Base-by-base conservation (phyloP, 2,888 invertebrate genomes). In the Nesidiocoris tenuis region DNA sequence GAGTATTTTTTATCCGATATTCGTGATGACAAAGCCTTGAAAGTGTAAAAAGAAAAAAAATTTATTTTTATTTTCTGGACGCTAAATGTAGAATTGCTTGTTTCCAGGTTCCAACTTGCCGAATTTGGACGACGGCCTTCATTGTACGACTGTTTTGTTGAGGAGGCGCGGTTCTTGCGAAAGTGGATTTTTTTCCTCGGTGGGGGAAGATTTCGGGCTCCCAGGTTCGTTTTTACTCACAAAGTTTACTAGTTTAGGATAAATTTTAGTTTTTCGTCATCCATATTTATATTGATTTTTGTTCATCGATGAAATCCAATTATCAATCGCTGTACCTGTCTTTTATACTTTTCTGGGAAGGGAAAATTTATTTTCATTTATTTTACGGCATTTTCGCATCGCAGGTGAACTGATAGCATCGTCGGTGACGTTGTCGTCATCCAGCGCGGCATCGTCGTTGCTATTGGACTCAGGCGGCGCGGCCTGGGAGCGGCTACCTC, bases 181-280 rank as follows among this genome's bases (percentile, higher is more conserved):
- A 83, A 92, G 92, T 80, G 95, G 95, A 19, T 94, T 95, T 83
- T 95, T 93, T 87, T 93, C 93, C 74, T 93, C 92, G 81, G 91
- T 93, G 79, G 93, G 93, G 81, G 92, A 91, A 82, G 91, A 91
- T 82, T 87, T 89, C 76, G 81, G 81, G 72, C 79, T 81, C 74
- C 84, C 83, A 79, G 85, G 85, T 80, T 81, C 39, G 3, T 39
- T 39, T 39, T 39, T 39, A 39, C 39, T 7, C 39, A n/a, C n/a
- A 61, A 61, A 7, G n/a, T 12, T 61, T 16, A 9, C 18, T 17
- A 9, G 61, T 16, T 18, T 9, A 61, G 61, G 17, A 61, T 61
- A 9, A n/a, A n/a, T n/a, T n/a, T n/a, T n/a, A n/a, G n/a, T n/a
- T n/a, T n/a, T n/a, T n/a, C n/a, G n/a, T n/a, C n/a, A n/a, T n/a